A percentile compares a stretch with the other conserved stretches of the same genome.
Conservation (phyloP, 2,113 vertebrate genomes). For the Rattus rattus region DNA sequence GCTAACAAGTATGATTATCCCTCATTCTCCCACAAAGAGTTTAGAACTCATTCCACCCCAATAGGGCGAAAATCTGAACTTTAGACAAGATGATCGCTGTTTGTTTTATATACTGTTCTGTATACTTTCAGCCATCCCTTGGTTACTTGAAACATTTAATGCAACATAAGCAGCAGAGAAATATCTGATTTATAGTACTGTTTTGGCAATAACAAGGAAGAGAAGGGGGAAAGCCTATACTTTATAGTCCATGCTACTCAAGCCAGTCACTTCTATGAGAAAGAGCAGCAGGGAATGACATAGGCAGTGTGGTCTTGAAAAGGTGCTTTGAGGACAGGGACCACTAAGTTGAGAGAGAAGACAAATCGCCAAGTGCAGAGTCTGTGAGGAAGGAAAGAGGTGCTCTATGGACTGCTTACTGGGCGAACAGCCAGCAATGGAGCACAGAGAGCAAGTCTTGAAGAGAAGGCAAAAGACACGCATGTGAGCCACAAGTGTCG, state of each 20-base stretch:
- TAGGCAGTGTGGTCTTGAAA: not conserved
- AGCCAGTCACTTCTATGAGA: not conserved
- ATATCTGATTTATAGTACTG: not conserved
- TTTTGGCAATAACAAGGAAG: not conserved
- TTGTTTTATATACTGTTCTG: not conserved
- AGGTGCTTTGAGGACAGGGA: not conserved
- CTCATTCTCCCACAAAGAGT: not conserved
- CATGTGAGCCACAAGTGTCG: not conserved
- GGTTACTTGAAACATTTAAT: not conserved
- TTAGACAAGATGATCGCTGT: not conserved
- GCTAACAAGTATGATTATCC: not conserved
- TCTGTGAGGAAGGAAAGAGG: not conserved
- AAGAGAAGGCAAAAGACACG: not conserved
- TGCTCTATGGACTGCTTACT: rapidly evolving
- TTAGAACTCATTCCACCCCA: not conserved
- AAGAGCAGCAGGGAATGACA: not conserved
- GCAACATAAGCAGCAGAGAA: not conserved
- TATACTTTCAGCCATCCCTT: not conserved
- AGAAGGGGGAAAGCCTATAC: not conserved
- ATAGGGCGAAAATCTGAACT: not conserved
- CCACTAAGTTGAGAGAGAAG: not conserved
- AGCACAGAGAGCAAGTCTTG: not conserved
- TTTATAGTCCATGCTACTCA: not conserved
- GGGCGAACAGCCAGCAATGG: not conserved
- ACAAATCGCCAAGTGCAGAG: too few species aligned